Evolutionary conservation across 2,888 invertebrate species (phyloP), one percentile per base, ranked within the genome.

Genomic region (Resseliella maxima): DNA sequence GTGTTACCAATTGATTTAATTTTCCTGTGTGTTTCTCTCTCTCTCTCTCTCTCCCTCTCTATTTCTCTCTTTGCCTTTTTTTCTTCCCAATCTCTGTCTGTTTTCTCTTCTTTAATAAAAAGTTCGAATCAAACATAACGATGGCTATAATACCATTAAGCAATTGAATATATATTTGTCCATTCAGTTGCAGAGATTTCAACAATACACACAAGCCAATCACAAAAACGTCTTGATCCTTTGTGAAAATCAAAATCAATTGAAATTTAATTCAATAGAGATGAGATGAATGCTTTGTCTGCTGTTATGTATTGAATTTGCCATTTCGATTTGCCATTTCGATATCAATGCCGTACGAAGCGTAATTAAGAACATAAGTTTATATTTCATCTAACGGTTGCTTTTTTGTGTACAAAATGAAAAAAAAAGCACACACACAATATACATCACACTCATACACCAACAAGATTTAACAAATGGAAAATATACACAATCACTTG

Each of bases 401-500:
- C 59, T n/a, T 27, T 15, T 12, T 31, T 72, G n/a, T n/a, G n/a
- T n/a, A n/a, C n/a, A n/a, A n/a, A n/a, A n/a, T n/a, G n/a, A n/a
- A n/a, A n/a, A n/a, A n/a, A n/a, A n/a, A n/a, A n/a, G n/a, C n/a
- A n/a, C n/a, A n/a, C n/a, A n/a, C n/a, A n/a, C n/a, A 50, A 50
- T 41, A 8, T 12, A 5, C 12, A 41, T 41, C 5, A 12, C 41
- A 41, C 5, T 41, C 41, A 41, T 12, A 8, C 50, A 50, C 10
- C 41, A 41, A 41, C 41, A 41, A 41, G 6, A 41, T 50, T 18
- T 50, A 24, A 18, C 46, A 31, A 72, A 72, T 31, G 72, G 2
- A 72, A 72, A 72, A 72, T 24, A n/a, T 24, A 72, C 3, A 72
- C 27, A 72, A 72, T 59, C 72, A 72, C 72, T 31, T n/a, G 59